Percentiles rank a stretch among this genome's conserved stretches.
phyloP scores from a whole-genome alignment of 2,888 invertebrate species.

The Euphydryas editha region DNA sequence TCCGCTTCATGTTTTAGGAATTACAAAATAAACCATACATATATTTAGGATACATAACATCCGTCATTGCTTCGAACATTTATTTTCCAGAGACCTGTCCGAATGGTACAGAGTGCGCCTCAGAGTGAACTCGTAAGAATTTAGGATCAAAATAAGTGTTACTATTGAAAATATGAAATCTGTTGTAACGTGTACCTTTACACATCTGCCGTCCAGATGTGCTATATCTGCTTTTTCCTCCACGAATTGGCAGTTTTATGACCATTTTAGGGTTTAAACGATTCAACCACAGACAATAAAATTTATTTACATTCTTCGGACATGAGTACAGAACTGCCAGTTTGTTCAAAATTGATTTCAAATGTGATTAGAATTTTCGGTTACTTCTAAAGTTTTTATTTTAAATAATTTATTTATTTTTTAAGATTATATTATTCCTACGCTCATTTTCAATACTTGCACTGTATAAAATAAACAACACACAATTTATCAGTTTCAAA shows the following conservation, averaged over 20 bases:
- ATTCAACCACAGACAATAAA: conserved; percentile 32
- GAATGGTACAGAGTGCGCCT: conserved; percentile 93
- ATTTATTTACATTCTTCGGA: conserved; percentile 39
- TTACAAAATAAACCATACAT: conserved; percentile 15
- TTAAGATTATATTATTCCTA: conserved; percentile 20
- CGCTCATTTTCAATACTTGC: conserved; percentile 14
- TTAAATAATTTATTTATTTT: conserved; percentile 19
- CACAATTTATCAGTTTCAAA: neutral
- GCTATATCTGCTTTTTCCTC: conserved; percentile 72
- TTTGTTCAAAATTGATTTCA: conserved; percentile 62
- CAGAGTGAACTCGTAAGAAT: conserved; percentile 93
- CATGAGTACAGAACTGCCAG: conserved; percentile 65
- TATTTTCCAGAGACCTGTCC: conserved; percentile 87
- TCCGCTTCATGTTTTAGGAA: neutral
- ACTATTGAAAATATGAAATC: conserved; percentile 74
- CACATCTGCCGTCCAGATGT: conserved; percentile 82
- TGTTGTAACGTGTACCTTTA: conserved; percentile 81
- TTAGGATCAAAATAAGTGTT: conserved; percentile 79
- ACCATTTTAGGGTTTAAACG: conserved; percentile 30
- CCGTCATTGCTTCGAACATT: conserved; percentile 73
- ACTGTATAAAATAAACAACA: conserved; percentile 21
- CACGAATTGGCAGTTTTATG: conserved; percentile 76
- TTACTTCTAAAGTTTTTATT: conserved; percentile 55
- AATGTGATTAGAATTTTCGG: conserved; percentile 65
- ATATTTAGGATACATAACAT: conserved; percentile 58